Base-by-base conservation (phyloP, 37 sponge, comb jelly and placozoan genomes). In the Lycopodina hypogea region DNA sequence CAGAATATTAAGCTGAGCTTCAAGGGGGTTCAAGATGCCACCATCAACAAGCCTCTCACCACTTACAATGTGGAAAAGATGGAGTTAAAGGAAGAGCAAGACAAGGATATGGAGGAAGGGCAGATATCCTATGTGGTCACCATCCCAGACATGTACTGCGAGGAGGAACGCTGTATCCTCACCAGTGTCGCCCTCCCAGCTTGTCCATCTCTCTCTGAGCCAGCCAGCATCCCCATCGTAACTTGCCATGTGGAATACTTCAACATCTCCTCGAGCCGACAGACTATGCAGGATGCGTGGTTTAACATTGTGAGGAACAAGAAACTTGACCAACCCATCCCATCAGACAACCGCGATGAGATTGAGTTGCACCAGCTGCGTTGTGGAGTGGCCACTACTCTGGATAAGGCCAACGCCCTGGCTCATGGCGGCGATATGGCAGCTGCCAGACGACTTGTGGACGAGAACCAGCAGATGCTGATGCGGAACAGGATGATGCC, bases 101-200 rank as follows among this genome's bases (percentile, higher is more conserved):
- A 63, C 21, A 26, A 61, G 34, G 67, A 35, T 51, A 15, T 71
- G 40, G 60, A 59, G 12, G 48, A 45, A 9, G 48, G 9, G 9
- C 48, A 45, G 4, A 9, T 45, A 4, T 70, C 39, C 48, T 92
- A 84, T 51, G 69, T 86, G 37, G 88, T 93, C 57, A 81, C 85
- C 40, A 90, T 93, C 40, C 91, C 88, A n/a, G 94, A 93, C 69
- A 84, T 93, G n/a, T 93, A 90, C 82, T 87, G 88, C 72, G 94
- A 93, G 51, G 94, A 93, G 69, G 94, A 93, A 75, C 87, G 84
- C 62, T 86, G 90, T 61, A 81, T 93, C 32, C 77, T 92, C n/a
- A 48, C 77, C n/a, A 84, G 76, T 45, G 74, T 84, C 33, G 37
- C 64, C 15, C 78, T 76, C 8, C 89, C 89, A 35, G 48, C 51